Percentiles rank a stretch among this genome's conserved stretches.
These are phyloP conservation scores for Nipponia nippon DNA, from an alignment of 2,113 vertebrate species.

Conservation along the genomic window DNA sequence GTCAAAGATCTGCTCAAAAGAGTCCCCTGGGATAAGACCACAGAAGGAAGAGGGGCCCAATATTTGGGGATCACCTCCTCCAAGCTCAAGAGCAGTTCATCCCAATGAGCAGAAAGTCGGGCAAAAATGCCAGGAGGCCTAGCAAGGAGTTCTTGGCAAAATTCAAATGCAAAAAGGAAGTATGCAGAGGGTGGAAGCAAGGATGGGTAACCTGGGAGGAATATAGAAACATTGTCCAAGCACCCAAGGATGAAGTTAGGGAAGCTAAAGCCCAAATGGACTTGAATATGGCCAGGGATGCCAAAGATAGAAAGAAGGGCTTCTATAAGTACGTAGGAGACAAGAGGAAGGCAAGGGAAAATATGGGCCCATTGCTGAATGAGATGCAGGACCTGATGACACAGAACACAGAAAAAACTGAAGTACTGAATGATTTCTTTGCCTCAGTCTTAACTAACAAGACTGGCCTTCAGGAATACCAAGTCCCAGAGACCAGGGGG, in stretches of 20 bases:
- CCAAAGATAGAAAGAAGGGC: no score
- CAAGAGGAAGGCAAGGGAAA: no score
- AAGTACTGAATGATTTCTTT: no score
- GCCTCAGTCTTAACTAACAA: no score
- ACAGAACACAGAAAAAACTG: no score
- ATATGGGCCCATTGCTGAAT: no score
- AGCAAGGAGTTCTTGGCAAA: background rate
- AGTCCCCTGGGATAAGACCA: background rate
- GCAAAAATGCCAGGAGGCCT: background rate
- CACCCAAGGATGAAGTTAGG: background rate
- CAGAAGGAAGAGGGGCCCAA: background rate
- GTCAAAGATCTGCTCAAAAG: background rate
- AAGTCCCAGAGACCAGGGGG: no score
- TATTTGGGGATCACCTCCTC: background rate
- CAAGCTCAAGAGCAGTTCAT: background rate
- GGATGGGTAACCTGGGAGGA: background rate
- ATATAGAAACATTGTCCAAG: background rate
- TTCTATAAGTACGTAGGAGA: no score
- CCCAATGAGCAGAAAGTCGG: background rate
- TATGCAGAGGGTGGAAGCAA: background rate
- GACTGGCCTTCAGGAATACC: no score
- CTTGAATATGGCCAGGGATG: no score
- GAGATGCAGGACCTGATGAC: no score
- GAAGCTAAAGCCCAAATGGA: background rate
- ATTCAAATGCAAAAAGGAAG: background rate